Evolutionary conservation across 2,888 invertebrate species (phyloP).

Genomic region (Limnephilus marmoratus): DNA sequence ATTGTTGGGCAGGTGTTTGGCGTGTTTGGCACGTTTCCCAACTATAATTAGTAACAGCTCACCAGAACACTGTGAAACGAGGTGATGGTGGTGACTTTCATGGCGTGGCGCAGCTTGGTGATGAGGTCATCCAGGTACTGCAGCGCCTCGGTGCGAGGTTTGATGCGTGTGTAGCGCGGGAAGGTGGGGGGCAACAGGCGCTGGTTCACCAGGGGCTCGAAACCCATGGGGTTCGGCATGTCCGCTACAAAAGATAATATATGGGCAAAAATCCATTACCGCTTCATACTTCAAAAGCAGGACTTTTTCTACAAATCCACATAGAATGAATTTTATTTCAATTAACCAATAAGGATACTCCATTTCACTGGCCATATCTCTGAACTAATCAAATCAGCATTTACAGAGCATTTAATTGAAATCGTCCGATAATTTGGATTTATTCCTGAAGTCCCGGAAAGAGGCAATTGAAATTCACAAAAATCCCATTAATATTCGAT

Average conservation of each 20-base stretch:
- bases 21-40: too few species aligned
- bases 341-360: background rate
- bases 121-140: constrained; percentile 89
- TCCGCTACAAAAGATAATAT: constrained; percentile 75
- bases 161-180: constrained; percentile 96
- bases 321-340: background rate
- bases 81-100: constrained; percentile 86
- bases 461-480: too few species aligned
- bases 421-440: too few species aligned
- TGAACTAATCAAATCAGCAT: too few species aligned
- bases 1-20: too few species aligned
- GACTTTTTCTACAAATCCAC: too few species aligned
- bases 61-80: constrained; percentile 91
- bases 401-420: too few species aligned
- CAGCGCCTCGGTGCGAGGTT: constrained; percentile 85
- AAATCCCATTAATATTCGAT: too few species aligned
- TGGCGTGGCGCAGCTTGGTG: constrained; percentile 87
- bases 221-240: constrained; percentile 91
- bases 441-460: too few species aligned
- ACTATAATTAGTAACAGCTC: constrained; percentile 67
- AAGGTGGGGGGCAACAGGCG: constrained; percentile 97
- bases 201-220: constrained; percentile 97
- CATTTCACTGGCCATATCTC: too few species aligned
- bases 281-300: too few species aligned
- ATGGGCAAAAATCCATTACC: too few species aligned